Base-by-base conservation (phyloP, 2,888 invertebrate species). In the Tryphoninae sp. region DNA sequence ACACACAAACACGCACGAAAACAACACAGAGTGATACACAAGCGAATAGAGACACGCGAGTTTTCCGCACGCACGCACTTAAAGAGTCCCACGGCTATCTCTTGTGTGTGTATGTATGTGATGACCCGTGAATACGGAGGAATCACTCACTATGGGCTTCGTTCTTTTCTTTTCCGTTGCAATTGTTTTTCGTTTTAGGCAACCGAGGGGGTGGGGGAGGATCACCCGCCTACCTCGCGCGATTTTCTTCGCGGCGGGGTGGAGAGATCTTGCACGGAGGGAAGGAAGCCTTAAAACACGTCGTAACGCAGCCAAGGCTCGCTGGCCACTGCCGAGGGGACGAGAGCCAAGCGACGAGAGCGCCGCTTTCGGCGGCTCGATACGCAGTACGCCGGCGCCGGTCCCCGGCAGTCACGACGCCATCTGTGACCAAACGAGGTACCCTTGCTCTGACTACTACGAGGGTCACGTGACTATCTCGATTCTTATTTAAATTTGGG, bases 251-350 rank as follows among this genome's bases (percentile, higher is more conserved):
- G 80, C 82, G 53, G 67, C 73, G 81, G 83, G 80, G 81, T 83
- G 42, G 82, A 16, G 55, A 74, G 51, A 64, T 65, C 77, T 80
- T 42, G 74, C 42, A 53, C 76, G 72, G 61, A 71, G 78, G 81
- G 80, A 83, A 82, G 74, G 77, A 83, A 75, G 78, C 77, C 68
- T 75, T 26, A 78, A 76, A 74, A 82, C 61, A 87, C 89, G 86
- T 88, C 88, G 85, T 78, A 79, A 84, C 87, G 87, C 88, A 86
- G 86, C 88, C 88, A 87, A 89, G 85, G 89, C 89, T 89, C 85
- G 87, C 84, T 88, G 89, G 88, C 89, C 87, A 89, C 89, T 89
- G 82, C 40, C n/a, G 33, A 22, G 40, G 45, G 16, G 59, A 61
- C 64, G 62, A 68, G 59, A 13, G 49, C 11, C 49, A n/a, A 49